Evolutionary conservation across 2,113 vertebrate genomes (phyloP).

Genomic region (Pedionomus torquatus): DNA sequence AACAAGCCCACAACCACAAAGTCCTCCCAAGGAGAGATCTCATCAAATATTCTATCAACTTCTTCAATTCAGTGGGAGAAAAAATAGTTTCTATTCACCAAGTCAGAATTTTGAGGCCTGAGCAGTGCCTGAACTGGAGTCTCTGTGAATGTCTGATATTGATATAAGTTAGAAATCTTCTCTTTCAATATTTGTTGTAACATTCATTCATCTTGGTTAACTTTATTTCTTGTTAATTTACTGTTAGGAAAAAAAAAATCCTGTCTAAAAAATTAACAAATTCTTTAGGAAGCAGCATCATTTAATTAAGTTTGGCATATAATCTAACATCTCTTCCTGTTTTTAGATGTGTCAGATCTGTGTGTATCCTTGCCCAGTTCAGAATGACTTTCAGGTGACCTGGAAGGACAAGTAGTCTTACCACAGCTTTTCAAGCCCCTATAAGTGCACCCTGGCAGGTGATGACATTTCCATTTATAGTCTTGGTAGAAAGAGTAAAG

Average conservation of each 20-base stretch:
- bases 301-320: not conserved
- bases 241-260: not conserved
- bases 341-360: not conserved
- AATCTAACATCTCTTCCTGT: not conserved
- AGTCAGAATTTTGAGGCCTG: not conserved
- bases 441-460: not conserved
- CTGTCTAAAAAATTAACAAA: not conserved
- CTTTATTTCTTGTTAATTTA: not conserved
- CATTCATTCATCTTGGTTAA: not conserved
- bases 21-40: not conserved
- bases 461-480: not conserved
- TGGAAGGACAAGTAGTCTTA: not conserved
- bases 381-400: not conserved
- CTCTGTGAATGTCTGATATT: not conserved
- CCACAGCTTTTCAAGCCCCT: not conserved
- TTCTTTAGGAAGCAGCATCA: not conserved
- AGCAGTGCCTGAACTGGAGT: not conserved
- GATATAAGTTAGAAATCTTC: not conserved
- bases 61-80: not conserved
- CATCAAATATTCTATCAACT: not conserved
- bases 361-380: not conserved
- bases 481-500: not conserved
- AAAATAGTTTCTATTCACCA: not conserved
- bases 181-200: not conserved
- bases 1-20: not conserved